Evolutionary conservation across 2,888 invertebrate species (phyloP).

Genomic region (Mylabris sibirica): DNA sequence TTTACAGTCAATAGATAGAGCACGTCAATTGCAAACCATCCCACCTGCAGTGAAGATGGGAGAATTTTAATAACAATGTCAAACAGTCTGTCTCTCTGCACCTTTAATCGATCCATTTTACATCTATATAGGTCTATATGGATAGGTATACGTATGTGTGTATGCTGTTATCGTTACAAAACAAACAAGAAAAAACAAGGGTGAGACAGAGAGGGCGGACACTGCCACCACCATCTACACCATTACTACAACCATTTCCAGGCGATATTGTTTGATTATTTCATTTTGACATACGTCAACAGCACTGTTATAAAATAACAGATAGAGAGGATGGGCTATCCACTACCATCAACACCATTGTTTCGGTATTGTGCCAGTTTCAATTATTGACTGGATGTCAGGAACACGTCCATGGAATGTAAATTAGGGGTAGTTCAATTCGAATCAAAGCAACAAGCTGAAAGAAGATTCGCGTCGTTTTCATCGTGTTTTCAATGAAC

Average conservation of each 20-base stretch:
- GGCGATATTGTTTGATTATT: conserved; percentile 32
- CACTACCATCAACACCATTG: background rate
- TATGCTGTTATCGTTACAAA: background rate
- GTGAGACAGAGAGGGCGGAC: background rate
- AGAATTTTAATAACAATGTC: conserved; percentile 32
- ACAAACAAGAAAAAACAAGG: background rate
- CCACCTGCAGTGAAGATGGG: conserved; percentile 37
- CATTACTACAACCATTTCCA: background rate
- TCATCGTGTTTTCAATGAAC: conserved; percentile 12
- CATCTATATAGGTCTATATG: no score
- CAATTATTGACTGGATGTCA: conserved; percentile 56
- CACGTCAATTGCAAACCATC: conserved; percentile 40
- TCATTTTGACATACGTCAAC: conserved; percentile 34
- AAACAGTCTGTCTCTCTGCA: conserved; percentile 21
- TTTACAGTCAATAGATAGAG: conserved; percentile 37
- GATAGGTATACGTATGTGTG: no score
- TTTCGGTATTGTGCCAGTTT: conserved; percentile 33
- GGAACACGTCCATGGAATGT: conserved; percentile 52
- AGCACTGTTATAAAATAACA: conserved; percentile 15
- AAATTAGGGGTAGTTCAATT: conserved; percentile 54
- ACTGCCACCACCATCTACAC: no score
- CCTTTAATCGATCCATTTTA: conserved; percentile 11
- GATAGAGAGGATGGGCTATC: background rate
- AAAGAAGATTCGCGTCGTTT: conserved; percentile 44
- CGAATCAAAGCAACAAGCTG: conserved; percentile 55